phyloP scores from a whole-genome alignment of 2,888 invertebrate genomes.

The Aporophyla nigra region DNA sequence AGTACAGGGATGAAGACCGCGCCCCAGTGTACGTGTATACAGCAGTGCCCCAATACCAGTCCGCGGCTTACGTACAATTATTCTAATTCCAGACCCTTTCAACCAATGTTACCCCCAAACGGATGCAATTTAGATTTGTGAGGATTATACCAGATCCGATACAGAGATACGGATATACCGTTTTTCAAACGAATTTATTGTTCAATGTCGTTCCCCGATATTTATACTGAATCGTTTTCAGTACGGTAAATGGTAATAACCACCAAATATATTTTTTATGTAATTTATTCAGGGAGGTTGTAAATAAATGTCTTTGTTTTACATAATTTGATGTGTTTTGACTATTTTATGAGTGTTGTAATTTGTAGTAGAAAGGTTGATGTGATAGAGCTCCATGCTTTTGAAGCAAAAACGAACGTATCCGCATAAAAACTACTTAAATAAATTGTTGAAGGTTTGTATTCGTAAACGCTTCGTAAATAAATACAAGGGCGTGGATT shows the following conservation, averaged over 20 bases:
- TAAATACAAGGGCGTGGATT: not conserved
- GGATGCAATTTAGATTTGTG: conserved; percentile 72
- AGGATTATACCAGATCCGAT: conserved; percentile 66
- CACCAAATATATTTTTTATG: conserved; percentile 63
- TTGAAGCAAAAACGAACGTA: not conserved
- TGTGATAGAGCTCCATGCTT: conserved; percentile 12
- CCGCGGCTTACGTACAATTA: conserved; percentile 79
- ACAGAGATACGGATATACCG: conserved; percentile 58
- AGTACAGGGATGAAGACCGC: conserved; percentile 92
- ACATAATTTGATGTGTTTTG: conserved; percentile 67
- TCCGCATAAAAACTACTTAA: conserved; percentile 9
- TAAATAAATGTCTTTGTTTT: conserved; percentile 71
- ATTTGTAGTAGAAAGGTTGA: conserved; percentile 31
- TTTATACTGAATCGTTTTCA: conserved; percentile 55
- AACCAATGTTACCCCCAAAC: conserved; percentile 59
- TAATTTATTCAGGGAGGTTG: conserved; percentile 69
- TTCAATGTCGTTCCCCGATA: conserved; percentile 53
- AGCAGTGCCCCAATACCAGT: conserved; percentile 79
- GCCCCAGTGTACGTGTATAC: conserved; percentile 92
- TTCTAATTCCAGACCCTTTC: conserved; percentile 65
- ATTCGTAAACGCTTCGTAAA: not conserved
- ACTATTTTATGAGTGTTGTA: conserved; percentile 48
- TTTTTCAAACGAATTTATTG: conserved; percentile 66
- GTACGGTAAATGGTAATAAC: conserved; percentile 47
- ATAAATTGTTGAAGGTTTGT: not conserved